Base-by-base conservation (phyloP, 2,113 vertebrate species). In the Xenus cinereus region DNA sequence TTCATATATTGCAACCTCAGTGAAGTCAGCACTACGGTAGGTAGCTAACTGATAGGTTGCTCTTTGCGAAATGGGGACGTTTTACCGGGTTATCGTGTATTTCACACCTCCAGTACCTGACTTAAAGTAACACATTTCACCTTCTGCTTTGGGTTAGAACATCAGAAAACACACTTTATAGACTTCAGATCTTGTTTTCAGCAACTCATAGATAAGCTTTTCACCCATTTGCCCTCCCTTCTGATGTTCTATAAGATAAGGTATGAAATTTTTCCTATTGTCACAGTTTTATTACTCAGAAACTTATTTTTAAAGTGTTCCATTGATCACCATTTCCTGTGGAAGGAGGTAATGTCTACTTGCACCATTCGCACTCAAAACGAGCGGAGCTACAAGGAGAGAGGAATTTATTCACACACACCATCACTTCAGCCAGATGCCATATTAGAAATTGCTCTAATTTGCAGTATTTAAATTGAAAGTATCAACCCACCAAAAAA, bases 301-400 rank as follows among this genome's bases (percentile, higher is more conserved):
- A 87, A 77, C 79, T 45, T 85, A 87, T 92, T 95, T 96, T 73
- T 46, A 94, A 94, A 91, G 56, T 84, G 68, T 96, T 96, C 92
- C 93, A 86, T 80, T 93, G 93, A 91, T 88, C 93, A 96, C 67
- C 59, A 30, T 92, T 96, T 96, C 94, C 95, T 95, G 63, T 45
- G 60, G 74, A 91, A 89, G 64, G 69, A 91, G 73, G 57, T 37
- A 33, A 43, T 39, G 41, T 72, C 85, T 94, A 26, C 66, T 68
- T 75, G 81, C 35, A 89, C 60, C 60, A 73, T 72, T 75, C 84
- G 69, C 91, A 89, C 84, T 95, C 77, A 91, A 84, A 96, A 84
- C 51, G 64, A 91, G 80, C 63, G 75, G 84, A 84, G 62, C 80
- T 60, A 72, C 39, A 78, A 75, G 48, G 57, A 78, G 51, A 94